Base-by-base conservation (phyloP, 2,888 invertebrate genomes). In the Lutraria lutraria region DNA sequence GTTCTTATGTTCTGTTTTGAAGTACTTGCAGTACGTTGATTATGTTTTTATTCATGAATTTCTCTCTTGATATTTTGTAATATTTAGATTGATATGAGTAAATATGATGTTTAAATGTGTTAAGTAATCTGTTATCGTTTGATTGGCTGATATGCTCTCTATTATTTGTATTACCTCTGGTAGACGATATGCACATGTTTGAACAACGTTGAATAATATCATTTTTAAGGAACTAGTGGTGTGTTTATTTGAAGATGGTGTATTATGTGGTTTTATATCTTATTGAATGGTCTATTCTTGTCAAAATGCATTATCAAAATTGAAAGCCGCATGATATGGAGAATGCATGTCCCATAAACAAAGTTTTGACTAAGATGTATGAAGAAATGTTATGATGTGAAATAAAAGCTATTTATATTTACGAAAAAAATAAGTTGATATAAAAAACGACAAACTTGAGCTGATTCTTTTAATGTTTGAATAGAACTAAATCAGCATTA, bases 241-340 rank as follows among this genome's bases (percentile, higher is more conserved):
- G 63, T n/a, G 63, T 68, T n/a, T 68, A 68, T 68, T n/a, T 25
- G 63, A 68, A 25, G 63, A 68, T 68, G 63, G 25, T 68, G 6
- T 12, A 68, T 21, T 68, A n/a, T 63, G 63, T 63, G 63, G 63
- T 63, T 63, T 13, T 68, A 25, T 68, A 6, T 25, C 21, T 8
- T 68, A 68, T 10, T 13, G n/a, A 68, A 68, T 68, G 12, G 25
- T 12, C 25, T 68, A 68, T 68, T 25, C 63, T 25, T 25, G 63
- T n/a, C 25, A 68, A 25, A 21, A 68, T 68, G 63, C 63, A 68
- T 25, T n/a, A 68, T 68, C 63, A 68, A 68, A 68, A 25, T n/a
- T 60, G 25, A 25, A 68, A 68, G n/a, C 43, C 12, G n/a, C 25
- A 25, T n/a, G 0, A 68, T 3, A n/a, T 68, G 2, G 16, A 68